Evolutionary conservation across 2,797 vertebrate genomes (phyloP).

Genomic region (Buphagus erythrorhynchus): DNA sequence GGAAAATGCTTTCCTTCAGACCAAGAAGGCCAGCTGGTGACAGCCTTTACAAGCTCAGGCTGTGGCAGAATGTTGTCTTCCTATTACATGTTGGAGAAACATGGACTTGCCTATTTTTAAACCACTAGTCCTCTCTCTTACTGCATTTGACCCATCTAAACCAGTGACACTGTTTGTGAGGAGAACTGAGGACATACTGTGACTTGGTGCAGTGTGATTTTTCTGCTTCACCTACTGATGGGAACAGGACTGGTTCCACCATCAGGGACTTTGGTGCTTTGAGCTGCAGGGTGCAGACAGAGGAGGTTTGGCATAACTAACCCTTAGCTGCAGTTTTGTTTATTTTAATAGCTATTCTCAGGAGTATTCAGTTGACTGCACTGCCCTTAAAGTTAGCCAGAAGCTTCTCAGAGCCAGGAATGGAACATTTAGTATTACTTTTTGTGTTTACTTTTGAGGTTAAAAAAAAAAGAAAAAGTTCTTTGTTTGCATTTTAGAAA

Average conservation of each 20-base stretch:
- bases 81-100: neutral
- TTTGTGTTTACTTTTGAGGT: neutral
- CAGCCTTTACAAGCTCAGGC: neutral
- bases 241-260: neutral
- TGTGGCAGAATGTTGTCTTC: neutral
- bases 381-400: neutral
- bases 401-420: constrained; percentile 10
- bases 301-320: neutral
- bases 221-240: neutral
- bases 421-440: neutral
- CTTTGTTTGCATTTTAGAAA: neutral
- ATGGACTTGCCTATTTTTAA: neutral
- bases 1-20: neutral
- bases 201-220: neutral
- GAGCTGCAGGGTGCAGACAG: neutral
- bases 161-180: neutral
- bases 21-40: neutral
- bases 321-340: neutral
- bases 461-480: neutral
- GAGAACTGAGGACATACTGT: neutral
- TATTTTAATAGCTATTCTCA: neutral
- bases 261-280: neutral
- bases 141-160: neutral
- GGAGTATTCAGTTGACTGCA: neutral
- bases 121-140: neutral